Conservation (phyloP, 2,888 invertebrate species). For the Rugalucina vietnamica region DNA sequence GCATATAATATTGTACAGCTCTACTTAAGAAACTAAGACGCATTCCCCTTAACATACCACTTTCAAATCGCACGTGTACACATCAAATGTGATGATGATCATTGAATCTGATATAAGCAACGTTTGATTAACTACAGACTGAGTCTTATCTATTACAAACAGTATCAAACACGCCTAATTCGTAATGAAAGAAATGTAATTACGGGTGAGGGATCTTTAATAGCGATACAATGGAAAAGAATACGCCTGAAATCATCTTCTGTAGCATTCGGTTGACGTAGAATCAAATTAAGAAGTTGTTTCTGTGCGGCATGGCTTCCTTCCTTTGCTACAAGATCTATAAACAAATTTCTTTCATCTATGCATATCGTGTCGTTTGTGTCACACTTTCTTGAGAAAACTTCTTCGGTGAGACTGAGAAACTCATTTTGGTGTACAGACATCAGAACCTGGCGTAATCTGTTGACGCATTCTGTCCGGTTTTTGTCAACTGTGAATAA, state of each 20-base stretch:
- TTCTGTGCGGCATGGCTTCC: slow-evolving; percentile 62
- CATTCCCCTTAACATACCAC: too few species aligned
- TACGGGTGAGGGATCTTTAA: slow-evolving; percentile 42
- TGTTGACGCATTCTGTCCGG: slow-evolving; percentile 65
- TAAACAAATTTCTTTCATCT: slow-evolving; percentile 62
- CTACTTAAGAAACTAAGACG: too few species aligned
- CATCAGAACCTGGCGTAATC: slow-evolving; percentile 48
- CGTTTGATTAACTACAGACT: too few species aligned
- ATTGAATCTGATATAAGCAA: too few species aligned
- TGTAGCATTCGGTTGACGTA: slow-evolving; percentile 42
- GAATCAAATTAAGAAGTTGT: slow-evolving; percentile 56
- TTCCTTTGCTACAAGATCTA: slow-evolving; percentile 66
- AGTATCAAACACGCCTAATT: too few species aligned
- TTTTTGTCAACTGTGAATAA: slow-evolving; percentile 59
- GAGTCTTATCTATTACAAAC: too few species aligned
- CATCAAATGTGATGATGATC: too few species aligned
- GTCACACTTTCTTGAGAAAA: slow-evolving; percentile 52
- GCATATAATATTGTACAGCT: too few species aligned
- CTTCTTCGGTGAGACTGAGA: slow-evolving; percentile 35
- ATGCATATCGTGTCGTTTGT: slow-evolving; percentile 52
- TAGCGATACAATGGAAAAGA: slow-evolving; percentile 51
- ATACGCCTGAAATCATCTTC: slow-evolving; percentile 52
- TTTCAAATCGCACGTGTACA: too few species aligned
- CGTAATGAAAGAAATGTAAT: too few species aligned
- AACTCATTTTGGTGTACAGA: slow-evolving; percentile 58